Evolutionary conservation across 2,797 vertebrate species (phyloP).

Genomic region (Rhynchonycteris naso): DNA sequence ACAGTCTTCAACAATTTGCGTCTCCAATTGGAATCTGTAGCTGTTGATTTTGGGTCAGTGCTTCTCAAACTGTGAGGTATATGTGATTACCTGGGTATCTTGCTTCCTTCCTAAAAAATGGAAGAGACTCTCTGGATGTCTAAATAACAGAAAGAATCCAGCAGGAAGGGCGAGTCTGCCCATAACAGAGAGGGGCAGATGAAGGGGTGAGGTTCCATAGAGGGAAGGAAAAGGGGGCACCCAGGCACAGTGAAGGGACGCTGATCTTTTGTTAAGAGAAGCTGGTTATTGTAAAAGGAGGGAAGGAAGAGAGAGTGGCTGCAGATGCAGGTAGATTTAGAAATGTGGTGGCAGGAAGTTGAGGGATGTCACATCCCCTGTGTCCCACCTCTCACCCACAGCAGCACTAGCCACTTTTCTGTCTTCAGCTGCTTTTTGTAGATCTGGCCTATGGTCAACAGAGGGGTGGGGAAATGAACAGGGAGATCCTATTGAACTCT

Average conservation of each 20-base stretch:
- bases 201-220: neutral
- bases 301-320: slow-evolving; percentile 17
- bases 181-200: neutral
- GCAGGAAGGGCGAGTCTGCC: neutral
- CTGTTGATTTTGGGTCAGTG: slow-evolving; percentile 46
- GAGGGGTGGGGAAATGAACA: neutral
- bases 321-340: neutral
- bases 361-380: neutral
- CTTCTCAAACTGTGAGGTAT: slow-evolving; percentile 6
- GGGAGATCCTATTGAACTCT: neutral
- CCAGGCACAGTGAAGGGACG: neutral
- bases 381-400: neutral
- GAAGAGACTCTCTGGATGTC: slow-evolving; percentile 43
- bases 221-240: neutral
- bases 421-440: slow-evolving; percentile 1
- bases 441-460: neutral
- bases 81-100: slow-evolving; percentile 43
- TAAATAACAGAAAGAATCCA: slow-evolving; percentile 45
- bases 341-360: neutral
- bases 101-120: slow-evolving; percentile 29
- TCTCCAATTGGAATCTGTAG: neutral
- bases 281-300: slow-evolving; percentile 45
- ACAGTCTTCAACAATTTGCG: neutral
- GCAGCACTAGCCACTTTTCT: neutral
- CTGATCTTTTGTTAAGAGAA: slow-evolving; percentile 26